phyloP scores from a whole-genome alignment of 2,113 vertebrate genomes.

The Plecturocebus donacophilus region DNA sequence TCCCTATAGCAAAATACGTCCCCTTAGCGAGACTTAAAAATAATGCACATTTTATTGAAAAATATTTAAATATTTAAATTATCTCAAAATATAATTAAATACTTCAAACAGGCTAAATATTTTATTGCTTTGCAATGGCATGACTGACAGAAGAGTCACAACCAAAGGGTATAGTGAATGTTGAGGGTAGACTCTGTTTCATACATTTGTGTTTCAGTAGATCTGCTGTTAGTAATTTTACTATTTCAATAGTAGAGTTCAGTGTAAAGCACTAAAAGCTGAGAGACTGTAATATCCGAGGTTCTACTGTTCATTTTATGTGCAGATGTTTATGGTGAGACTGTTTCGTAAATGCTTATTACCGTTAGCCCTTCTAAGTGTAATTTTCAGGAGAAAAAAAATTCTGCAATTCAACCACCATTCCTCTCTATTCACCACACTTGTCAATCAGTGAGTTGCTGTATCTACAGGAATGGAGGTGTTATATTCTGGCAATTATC shows the following conservation, averaged over 20 bases:
- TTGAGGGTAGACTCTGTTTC: slow-evolving; percentile 72
- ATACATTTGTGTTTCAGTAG: slow-evolving; percentile 80
- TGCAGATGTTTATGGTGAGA: slow-evolving; percentile 95
- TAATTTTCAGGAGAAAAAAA: slow-evolving; percentile 94
- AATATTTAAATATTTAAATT: slow-evolving; percentile 68
- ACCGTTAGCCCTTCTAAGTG: slow-evolving; percentile 97
- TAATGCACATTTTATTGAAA: slow-evolving; percentile 64
- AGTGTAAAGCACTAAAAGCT: slow-evolving; percentile 87
- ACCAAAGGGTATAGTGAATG: slow-evolving; percentile 72
- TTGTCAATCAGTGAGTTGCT: slow-evolving; percentile 98
- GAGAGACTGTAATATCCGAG: slow-evolving; percentile 87
- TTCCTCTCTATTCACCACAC: slow-evolving; percentile 99
- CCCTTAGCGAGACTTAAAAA: slow-evolving; percentile 47
- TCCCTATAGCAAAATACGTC: slow-evolving; percentile 62
- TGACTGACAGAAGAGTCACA: slow-evolving; percentile 74
- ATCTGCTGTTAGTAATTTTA: slow-evolving; percentile 82
- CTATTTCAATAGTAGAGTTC: slow-evolving; percentile 86
- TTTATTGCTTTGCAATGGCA: slow-evolving; percentile 74
- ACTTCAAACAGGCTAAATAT: slow-evolving; percentile 78
- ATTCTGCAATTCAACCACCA: slow-evolving; percentile 98
- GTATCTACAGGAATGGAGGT: slow-evolving; percentile 99
- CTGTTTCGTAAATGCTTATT: slow-evolving; percentile 99
- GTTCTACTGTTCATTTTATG: slow-evolving; percentile 91
- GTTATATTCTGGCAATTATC: slow-evolving; percentile 99
- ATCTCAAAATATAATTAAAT: slow-evolving; percentile 78